phyloP scores from a whole-genome alignment of 2,113 vertebrate genomes.

The Illadopsis cleaveri region DNA sequence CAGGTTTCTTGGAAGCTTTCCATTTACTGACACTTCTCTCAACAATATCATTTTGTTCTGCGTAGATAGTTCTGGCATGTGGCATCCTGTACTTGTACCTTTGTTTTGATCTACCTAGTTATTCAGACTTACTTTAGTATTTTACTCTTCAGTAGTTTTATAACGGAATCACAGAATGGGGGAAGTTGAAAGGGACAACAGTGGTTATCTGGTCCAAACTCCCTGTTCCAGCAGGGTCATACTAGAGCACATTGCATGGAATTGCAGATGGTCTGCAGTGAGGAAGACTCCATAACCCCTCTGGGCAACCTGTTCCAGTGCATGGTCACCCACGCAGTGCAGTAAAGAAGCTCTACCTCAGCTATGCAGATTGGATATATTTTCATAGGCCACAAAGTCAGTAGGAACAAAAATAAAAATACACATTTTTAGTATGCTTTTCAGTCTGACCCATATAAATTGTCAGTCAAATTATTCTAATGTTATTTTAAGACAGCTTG shows the following conservation, averaged over 20 bases:
- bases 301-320: neutral
- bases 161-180: neutral
- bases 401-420: neutral
- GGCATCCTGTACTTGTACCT: neutral
- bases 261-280: neutral
- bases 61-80: accelerated
- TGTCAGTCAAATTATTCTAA: neutral
- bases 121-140: neutral
- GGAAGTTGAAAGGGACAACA: neutral
- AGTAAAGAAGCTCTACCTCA: neutral
- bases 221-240: neutral
- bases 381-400: neutral
- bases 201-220: neutral
- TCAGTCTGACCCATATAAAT: neutral
- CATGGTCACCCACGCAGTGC: neutral
- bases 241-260: neutral
- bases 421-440: neutral
- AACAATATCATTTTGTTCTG: accelerated
- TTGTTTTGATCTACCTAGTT: neutral
- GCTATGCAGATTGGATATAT: neutral
- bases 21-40: neutral
- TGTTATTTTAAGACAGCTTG: neutral
- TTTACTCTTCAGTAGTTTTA: neutral
- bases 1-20: neutral
- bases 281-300: neutral